Percentiles rank a stretch among this genome's conserved stretches.
phyloP scores from a whole-genome alignment of 2,888 invertebrate genomes.

The Spisula subtruncata region DNA sequence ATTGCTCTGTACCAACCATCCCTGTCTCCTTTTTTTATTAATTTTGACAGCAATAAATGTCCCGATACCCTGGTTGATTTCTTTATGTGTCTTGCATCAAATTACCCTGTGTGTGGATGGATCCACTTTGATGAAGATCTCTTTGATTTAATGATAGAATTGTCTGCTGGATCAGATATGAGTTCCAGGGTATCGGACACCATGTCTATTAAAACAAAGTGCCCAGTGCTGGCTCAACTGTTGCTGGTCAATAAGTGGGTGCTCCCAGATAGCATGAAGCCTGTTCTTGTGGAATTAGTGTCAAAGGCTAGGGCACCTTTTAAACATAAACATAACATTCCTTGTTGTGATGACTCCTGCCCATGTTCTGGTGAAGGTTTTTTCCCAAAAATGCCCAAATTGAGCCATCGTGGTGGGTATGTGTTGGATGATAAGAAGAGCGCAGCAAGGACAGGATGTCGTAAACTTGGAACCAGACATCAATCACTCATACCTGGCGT shows the following conservation, averaged over 20 bases:
- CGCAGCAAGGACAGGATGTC: neutral
- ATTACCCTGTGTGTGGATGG: conserved; percentile 33
- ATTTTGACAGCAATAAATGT: neutral
- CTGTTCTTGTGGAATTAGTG: too few species aligned
- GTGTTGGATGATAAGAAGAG: conserved; percentile 36
- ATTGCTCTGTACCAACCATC: conserved; percentile 28
- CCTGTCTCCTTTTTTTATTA: neutral
- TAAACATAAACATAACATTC: too few species aligned
- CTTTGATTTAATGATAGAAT: conserved; percentile 16
- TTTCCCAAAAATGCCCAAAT: neutral
- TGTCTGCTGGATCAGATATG: neutral
- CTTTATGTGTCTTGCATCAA: neutral
- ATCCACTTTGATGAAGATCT: conserved; percentile 4
- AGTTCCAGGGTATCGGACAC: neutral
- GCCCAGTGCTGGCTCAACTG: conserved; percentile 36
- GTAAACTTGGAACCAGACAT: conserved; percentile 28
- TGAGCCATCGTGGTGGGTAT: conserved; percentile 36
- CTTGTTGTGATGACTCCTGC: too few species aligned
- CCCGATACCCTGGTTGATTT: neutral
- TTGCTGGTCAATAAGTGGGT: conserved; percentile 29
- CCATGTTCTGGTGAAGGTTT: too few species aligned
- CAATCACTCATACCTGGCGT: conserved; percentile 46
- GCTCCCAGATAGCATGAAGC: too few species aligned
- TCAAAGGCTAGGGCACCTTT: too few species aligned
- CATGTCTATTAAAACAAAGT: conserved; percentile 5